Base-by-base conservation (phyloP, 2,888 invertebrate genomes). In the Pantelozetes paolii region DNA sequence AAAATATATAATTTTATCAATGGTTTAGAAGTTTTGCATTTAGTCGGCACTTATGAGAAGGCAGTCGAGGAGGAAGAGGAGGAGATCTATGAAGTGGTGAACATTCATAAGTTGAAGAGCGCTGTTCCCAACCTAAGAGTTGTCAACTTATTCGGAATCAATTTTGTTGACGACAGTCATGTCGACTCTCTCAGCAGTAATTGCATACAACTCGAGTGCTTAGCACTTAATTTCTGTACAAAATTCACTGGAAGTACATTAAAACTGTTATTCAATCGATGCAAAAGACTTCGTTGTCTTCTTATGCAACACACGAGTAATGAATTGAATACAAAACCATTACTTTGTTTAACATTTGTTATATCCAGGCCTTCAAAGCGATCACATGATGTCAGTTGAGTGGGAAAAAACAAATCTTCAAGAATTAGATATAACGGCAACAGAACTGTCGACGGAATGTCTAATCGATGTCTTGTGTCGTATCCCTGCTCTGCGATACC, bases 1-100 rank as follows among this genome's bases (percentile, higher is more conserved):
- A 96, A 99, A 84, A 99, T 99, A 77, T 99, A 99, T 84, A 98
- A 98, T 83, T 99, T 98, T 81, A 95, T 99, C 81, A 98, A 98
- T 78, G 98, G 98, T 5, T 84, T 99, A 75, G 96, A 99, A 85
- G 92, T 95, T 73, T 85, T 99, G 72, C 99, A 99, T 84, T 87
- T 99, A 73, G 93, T 99, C 81, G 99, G 93, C 91, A 97, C 96
- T 0, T 97, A 97, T 81, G 97, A 97, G 82, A 96, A 96, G 82
- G 76, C 76, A n/a, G 76, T 76, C 5, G 95, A 97, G 82, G 97
- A 98, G 81, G 98, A 97, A 80, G 98, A 99, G 81, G 99, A 99
- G 81, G 99, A 99, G 85, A 96, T 98, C 79, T 97, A 97, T 83
- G 97, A 97, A 83, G 96, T 96, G 6, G 95, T 99, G 79, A 99